Evolutionary conservation across 2,113 vertebrate genomes (phyloP), one percentile per base, ranked within the genome.

Genomic region (Aphelocoma coerulescens): DNA sequence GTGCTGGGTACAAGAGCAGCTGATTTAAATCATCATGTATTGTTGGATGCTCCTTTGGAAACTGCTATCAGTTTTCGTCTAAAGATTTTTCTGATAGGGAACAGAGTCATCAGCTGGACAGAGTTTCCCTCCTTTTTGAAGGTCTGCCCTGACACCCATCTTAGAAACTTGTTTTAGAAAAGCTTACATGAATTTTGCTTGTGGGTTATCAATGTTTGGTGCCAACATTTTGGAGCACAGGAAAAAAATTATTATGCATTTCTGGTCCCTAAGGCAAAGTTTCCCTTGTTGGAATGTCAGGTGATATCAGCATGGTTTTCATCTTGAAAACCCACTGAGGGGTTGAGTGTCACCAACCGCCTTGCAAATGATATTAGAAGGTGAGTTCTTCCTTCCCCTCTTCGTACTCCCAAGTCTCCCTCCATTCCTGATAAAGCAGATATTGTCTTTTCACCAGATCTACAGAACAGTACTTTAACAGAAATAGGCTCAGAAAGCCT

Each of bases 401-500:
- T 43, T 80, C 1, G 0, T 80, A 30, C 33, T 85, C 20, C 43
- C 27, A 75, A 58, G 27, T 66, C 8, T 76, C 23, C 30, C 26
- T 88, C 55, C 9, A 5, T 76, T 85, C 43, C 41, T 69, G 58
- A 61, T 85, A 59, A 78, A 91, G 76, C 57, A 77, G 63, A 80
- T 61, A 39, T 0, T 21, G 52, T 75, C 79, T 90, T 94, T 65
- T 18, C 48, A 19, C 67, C 26, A 74, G 65, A 49, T 61, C 65
- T 43, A 32, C 49, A 48, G 72, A 83, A 59, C 51, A 68, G 57
- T 41, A 41, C 57, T 88, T 86, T 18, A 86, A 63, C 5, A 87
- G 85, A 86, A 86, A 54, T 26, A 52, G 65, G 13, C 48, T 89
- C 33, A 78, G 72, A 80, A 95, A 77, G 49, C 32, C 28, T 89